phyloP scores from a whole-genome alignment of 2,797 vertebrate genomes.

The Lacerta viridis region DNA sequence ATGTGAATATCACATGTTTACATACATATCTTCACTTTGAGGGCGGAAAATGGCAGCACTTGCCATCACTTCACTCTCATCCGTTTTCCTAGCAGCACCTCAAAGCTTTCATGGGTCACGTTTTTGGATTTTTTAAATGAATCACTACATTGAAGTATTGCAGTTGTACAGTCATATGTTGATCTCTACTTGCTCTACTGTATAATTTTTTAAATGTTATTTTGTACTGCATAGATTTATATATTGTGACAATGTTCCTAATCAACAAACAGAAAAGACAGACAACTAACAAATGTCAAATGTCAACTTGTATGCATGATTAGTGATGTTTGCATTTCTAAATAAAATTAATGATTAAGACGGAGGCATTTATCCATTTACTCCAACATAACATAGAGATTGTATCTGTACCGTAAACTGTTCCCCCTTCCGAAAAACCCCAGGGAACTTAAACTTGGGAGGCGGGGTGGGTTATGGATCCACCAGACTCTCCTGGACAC shows the following conservation, averaged over 20 bases:
- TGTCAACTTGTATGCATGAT: constrained; percentile 97
- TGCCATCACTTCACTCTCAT: constrained; percentile 41
- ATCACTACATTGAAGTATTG: constrained; percentile 96
- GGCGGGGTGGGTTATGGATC: not conserved
- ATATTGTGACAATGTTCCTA: constrained; percentile 98
- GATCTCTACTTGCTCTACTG: constrained; percentile 94
- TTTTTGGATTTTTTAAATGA: constrained; percentile 77
- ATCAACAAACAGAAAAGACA: constrained; percentile 84
- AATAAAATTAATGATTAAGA: constrained; percentile 89
- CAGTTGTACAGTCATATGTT: constrained; percentile 91
- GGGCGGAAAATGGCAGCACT: constrained; percentile 19
- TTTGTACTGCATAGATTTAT: constrained; percentile 98
- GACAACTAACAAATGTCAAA: constrained; percentile 93
- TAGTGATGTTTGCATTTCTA: constrained; percentile 99
- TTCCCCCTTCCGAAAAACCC: not conserved
- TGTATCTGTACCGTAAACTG: too few species aligned
- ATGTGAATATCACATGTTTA: constrained; percentile 29
- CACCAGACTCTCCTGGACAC: not conserved
- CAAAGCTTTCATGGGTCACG: constrained; percentile 82
- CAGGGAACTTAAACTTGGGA: not conserved
- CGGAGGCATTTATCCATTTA: not conserved
- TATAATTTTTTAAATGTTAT: constrained; percentile 92
- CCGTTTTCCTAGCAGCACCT: constrained; percentile 79
- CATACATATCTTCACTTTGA: constrained; percentile 19
- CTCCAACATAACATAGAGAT: too few species aligned